Evolutionary conservation across 2,797 vertebrate species (phyloP).

Genomic region (Anomalospiza imberbis): DNA sequence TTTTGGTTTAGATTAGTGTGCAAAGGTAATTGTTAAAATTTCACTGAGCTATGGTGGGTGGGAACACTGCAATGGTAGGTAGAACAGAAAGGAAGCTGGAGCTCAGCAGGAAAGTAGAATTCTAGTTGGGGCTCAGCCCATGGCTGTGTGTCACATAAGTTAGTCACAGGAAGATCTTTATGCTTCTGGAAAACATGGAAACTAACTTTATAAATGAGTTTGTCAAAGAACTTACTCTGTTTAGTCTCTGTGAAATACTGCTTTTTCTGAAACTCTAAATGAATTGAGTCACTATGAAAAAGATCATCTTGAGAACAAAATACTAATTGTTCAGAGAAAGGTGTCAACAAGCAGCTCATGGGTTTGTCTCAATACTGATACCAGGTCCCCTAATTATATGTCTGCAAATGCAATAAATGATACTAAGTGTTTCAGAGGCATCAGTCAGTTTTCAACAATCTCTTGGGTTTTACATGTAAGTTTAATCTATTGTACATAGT

Average conservation of each 20-base stretch:
- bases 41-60: neutral
- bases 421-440: neutral
- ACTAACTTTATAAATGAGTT: neutral
- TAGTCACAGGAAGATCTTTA: neutral
- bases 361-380: neutral
- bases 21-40: neutral
- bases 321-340: neutral
- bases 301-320: neutral
- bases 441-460: neutral
- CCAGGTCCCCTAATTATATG: neutral
- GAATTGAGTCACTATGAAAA: neutral
- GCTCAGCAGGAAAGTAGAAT: neutral
- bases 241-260: neutral
- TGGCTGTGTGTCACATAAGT: neutral
- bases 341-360: neutral
- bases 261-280: neutral
- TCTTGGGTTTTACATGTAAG: neutral
- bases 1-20: neutral
- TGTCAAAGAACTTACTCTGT: neutral
- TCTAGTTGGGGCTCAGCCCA: neutral
- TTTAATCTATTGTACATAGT: neutral
- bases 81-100: neutral
- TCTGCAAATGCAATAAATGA: neutral
- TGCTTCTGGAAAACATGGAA: neutral
- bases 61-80: accelerated